A percentile compares a stretch with the other conserved stretches of the same genome.
Conservation (phyloP, 2,888 invertebrate species). For the Rugalucina vietnamica region DNA sequence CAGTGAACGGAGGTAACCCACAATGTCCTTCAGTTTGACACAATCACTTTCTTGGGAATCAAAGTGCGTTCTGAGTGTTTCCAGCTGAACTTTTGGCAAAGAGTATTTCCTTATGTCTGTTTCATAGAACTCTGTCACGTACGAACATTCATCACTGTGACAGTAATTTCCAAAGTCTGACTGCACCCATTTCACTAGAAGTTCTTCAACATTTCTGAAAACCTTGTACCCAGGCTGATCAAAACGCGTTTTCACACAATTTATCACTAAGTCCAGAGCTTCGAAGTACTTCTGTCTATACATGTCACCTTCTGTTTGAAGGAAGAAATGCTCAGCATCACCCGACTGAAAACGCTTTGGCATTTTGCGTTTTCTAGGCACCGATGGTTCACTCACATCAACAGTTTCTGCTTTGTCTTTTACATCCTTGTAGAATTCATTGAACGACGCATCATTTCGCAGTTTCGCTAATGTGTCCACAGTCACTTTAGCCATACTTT, state of each 20-base stretch:
- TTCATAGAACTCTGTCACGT: conserved; percentile 17
- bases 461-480: not conserved
- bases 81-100: not conserved
- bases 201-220: conserved; percentile 27
- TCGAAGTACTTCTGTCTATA: conserved; percentile 43
- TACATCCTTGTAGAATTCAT: conserved; percentile 23
- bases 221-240: conserved; percentile 38
- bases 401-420: conserved; percentile 6
- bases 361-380: conserved; percentile 41
- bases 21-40: not conserved
- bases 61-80: not conserved
- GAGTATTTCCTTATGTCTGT: not conserved
- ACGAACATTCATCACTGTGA: not conserved
- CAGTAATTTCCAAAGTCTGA: not conserved
- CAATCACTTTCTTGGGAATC: not conserved
- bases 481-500: conserved; percentile 14
- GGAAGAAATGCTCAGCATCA: conserved; percentile 12
- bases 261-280: conserved; percentile 36
- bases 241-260: conserved; percentile 39
- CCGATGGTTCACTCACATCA: conserved; percentile 25
- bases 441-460: conserved; percentile 20
- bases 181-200: conserved; percentile 24
- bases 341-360: conserved; percentile 20
- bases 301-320: conserved; percentile 14
- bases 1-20: not conserved